Percentiles rank a stretch among this genome's conserved stretches.
Evolutionary conservation across 2,888 invertebrate genomes (phyloP).

Genomic region (Clistopyga incitator): DNA sequence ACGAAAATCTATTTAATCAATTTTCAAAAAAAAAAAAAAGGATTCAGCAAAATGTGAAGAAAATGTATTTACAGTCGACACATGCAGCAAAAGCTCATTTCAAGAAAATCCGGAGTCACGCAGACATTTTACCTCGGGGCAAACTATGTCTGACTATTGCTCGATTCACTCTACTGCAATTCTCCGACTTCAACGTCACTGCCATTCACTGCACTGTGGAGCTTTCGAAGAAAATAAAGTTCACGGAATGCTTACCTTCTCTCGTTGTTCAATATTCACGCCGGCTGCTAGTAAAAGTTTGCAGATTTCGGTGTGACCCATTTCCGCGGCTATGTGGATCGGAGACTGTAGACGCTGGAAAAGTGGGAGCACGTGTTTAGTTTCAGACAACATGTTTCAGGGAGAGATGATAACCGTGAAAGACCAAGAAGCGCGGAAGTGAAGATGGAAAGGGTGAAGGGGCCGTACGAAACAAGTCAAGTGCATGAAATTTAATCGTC

Average conservation of each 20-base stretch:
- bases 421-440: not conserved
- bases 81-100: no score
- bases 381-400: not conserved
- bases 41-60: no score
- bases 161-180: not conserved
- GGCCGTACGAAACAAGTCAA: conserved; percentile 12
- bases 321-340: conserved; percentile 91
- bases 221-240: not conserved
- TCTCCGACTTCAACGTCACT: not conserved
- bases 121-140: no score
- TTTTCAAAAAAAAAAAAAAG: no score
- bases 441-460: not conserved
- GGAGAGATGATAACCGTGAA: not conserved
- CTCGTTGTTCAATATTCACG: conserved; percentile 88
- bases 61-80: no score
- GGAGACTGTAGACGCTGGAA: conserved; percentile 90
- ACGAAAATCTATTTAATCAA: no score
- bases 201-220: not conserved
- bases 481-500: conserved; percentile 43
- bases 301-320: conserved; percentile 89
- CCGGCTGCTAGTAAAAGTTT: conserved; percentile 87
- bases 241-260: conserved; percentile 83
- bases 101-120: no score
- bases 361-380: conserved; percentile 1
- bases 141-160: no score